These are phyloP conservation scores for Cathartes aura DNA, from an alignment of 2,113 vertebrate genomes.

Conservation along the genomic window DNA sequence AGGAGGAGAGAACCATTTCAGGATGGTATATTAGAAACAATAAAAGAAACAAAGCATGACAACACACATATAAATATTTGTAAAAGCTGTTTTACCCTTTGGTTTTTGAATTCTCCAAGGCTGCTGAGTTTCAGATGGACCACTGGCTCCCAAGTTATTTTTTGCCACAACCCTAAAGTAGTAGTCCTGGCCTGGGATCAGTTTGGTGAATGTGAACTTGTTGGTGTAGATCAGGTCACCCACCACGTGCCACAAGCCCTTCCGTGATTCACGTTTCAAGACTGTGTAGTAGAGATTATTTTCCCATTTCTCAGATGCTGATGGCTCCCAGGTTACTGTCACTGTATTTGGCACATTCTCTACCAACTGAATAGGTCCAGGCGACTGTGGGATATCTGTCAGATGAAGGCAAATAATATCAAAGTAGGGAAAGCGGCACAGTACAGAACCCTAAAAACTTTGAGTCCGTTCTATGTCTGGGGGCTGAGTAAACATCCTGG, in stretches of 20 bases:
- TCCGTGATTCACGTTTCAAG: conserved; percentile 81
- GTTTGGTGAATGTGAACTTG: conserved; percentile 82
- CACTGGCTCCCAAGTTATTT: conserved; percentile 83
- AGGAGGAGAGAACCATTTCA: neutral
- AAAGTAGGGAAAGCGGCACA: neutral
- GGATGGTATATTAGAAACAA: neutral
- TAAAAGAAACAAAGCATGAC: neutral
- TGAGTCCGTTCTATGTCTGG: neutral
- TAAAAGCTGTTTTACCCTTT: conserved; percentile 40
- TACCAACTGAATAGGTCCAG: conserved; percentile 82
- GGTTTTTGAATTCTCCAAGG: conserved; percentile 76
- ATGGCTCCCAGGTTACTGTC: conserved; percentile 86
- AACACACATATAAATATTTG: neutral
- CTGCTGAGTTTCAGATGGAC: conserved; percentile 78
- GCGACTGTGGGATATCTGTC: conserved; percentile 84
- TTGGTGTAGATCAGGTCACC: conserved; percentile 88
- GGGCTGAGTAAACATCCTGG: neutral
- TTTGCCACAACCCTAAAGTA: conserved; percentile 88
- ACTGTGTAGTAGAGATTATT: conserved; percentile 85
- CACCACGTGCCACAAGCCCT: conserved; percentile 79
- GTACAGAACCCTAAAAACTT: neutral
- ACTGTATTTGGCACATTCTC: conserved; percentile 88
- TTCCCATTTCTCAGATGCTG: conserved; percentile 84
- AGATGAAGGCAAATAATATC: neutral
- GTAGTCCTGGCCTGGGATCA: conserved; percentile 85